Conservation (phyloP, 2,113 vertebrate genomes). For the Oxygymnocypris stewartii region DNA sequence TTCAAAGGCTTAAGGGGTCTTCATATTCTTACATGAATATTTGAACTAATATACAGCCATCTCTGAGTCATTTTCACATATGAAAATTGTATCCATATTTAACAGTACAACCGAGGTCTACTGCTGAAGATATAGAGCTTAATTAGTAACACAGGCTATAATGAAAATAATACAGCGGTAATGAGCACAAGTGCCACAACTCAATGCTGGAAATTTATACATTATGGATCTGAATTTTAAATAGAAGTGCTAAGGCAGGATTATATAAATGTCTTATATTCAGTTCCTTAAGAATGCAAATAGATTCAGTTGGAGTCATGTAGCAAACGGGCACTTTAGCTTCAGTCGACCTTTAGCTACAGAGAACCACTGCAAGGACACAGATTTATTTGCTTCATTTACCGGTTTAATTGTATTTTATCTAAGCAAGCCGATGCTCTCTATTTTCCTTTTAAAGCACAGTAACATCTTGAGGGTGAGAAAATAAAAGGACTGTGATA, state of each 20-base stretch:
- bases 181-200: constrained; percentile 65
- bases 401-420: constrained; percentile 26
- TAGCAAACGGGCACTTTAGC: neutral
- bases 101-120: neutral
- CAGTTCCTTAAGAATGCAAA: constrained; percentile 8
- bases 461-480: constrained; percentile 7
- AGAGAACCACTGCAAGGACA: neutral
- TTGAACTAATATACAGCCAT: neutral
- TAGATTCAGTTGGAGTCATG: neutral
- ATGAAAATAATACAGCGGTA: constrained; percentile 68
- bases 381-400: constrained; percentile 24
- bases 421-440: neutral
- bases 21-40: neutral
- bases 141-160: constrained; percentile 64
- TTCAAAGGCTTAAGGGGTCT: neutral
- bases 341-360: neutral
- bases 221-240: constrained; percentile 65
- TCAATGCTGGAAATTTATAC: constrained; percentile 61
- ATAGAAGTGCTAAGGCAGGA: constrained; percentile 14
- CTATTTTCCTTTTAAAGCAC: constrained; percentile 5
- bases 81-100: neutral
- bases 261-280: constrained; percentile 7
- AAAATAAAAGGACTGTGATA: constrained; percentile 27
- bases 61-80: neutral
- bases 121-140: constrained; percentile 63